Conservation (phyloP, 35 echinoderm and acorn worm genomes). For the Heliocidaris erythrogramma region DNA sequence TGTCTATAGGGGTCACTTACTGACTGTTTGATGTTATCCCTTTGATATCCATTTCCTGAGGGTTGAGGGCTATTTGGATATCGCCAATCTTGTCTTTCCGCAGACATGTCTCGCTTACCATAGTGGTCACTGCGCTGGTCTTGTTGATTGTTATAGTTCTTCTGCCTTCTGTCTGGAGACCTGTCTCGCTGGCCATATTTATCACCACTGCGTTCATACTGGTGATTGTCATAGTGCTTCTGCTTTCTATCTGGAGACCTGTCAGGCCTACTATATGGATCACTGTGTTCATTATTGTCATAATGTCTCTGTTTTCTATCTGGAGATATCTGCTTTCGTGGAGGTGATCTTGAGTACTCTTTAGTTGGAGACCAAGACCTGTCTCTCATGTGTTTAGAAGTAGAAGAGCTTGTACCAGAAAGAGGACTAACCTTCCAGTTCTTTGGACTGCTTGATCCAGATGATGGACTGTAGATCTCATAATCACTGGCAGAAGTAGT, state of each 20-base stretch:
- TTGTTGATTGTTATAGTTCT: background rate
- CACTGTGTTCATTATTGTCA: background rate
- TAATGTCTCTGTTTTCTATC: slow-evolving; percentile 3
- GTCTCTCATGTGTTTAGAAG: background rate
- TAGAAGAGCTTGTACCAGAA: background rate
- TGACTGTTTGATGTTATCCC: background rate
- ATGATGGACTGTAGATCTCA: slow-evolving; percentile 48
- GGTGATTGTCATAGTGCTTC: background rate
- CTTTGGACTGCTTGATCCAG: slow-evolving; percentile 59
- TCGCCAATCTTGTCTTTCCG: background rate
- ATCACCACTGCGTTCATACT: background rate
- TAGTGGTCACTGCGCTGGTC: background rate
- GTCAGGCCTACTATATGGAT: background rate
- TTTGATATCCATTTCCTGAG: background rate
- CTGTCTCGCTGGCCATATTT: background rate
- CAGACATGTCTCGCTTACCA: background rate
- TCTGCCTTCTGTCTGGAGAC: background rate
- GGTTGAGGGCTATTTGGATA: background rate
- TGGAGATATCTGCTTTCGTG: background rate
- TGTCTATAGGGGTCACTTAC: background rate
- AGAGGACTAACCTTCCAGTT: slow-evolving; percentile 59
- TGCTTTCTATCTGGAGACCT: background rate
- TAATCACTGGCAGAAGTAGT: slow-evolving; percentile 57
- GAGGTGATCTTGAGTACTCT: background rate
- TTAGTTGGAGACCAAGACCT: slow-evolving; percentile 19